phyloP scores from a whole-genome alignment of 2,888 invertebrate genomes.

The Galerucella calmariensis region DNA sequence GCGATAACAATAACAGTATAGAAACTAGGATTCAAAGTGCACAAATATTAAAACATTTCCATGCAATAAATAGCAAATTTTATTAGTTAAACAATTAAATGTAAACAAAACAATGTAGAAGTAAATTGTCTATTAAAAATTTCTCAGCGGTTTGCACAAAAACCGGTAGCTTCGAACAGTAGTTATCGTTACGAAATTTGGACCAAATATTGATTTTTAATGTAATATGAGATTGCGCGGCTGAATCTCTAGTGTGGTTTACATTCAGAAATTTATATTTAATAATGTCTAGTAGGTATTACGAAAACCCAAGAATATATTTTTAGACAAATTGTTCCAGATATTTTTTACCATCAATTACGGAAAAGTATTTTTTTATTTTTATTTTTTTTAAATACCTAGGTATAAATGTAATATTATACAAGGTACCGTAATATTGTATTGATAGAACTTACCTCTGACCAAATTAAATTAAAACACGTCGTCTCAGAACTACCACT shows the following conservation, averaged over 20 bases:
- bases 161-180: background rate
- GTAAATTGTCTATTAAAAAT: background rate
- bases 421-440: background rate
- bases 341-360: background rate
- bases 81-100: background rate
- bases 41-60: background rate
- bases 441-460: conserved; percentile 11
- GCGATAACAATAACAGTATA: background rate
- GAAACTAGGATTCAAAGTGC: background rate
- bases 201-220: conserved; percentile 19
- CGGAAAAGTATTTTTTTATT: background rate
- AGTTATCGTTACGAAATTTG: conserved; percentile 7
- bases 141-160: background rate
- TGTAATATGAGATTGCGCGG: conserved; percentile 18
- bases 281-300: background rate
- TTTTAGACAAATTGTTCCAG: conserved; percentile 8
- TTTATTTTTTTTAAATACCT: background rate
- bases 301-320: background rate
- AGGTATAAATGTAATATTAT: background rate
- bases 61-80: background rate
- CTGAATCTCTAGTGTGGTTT: conserved; percentile 6
- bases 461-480: conserved; percentile 14
- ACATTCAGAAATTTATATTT: conserved; percentile 1
- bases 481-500: conserved; percentile 9
- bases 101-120: background rate